Evolutionary conservation across 2,113 vertebrate genomes (phyloP).

Genomic region (Mandrillus leucophaeus): DNA sequence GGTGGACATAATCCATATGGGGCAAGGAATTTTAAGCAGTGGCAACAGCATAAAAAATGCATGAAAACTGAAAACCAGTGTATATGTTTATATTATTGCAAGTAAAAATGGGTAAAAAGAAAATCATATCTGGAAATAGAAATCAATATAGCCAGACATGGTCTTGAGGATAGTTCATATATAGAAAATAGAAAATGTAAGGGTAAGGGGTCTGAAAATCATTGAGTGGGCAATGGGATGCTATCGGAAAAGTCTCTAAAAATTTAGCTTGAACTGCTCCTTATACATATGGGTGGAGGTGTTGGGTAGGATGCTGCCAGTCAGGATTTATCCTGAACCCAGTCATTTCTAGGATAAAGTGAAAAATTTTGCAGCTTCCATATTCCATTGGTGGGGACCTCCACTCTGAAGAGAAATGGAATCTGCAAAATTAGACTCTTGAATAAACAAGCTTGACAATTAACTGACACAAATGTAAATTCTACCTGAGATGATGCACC

Average conservation of each 20-base stretch:
- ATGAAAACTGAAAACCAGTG: slow-evolving; percentile 7
- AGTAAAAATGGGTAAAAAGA: slow-evolving; percentile 13
- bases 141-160: not conserved
- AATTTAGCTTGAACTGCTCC: not conserved
- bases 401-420: not conserved
- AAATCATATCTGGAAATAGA: slow-evolving; percentile 32
- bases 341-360: not conserved
- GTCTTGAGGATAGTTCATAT: not conserved
- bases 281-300: not conserved
- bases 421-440: not conserved
- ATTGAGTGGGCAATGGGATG: not conserved
- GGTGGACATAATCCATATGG: not conserved
- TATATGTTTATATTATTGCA: slow-evolving; percentile 12
- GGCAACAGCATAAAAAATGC: not conserved
- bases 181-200: not conserved
- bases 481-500: not conserved
- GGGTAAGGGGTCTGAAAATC: not conserved
- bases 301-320: not conserved
- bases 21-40: slow-evolving; percentile 26
- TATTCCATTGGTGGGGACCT: not conserved
- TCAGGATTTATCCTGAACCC: not conserved
- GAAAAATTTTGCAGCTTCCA: not conserved
- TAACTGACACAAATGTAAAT: not conserved
- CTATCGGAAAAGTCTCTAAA: not conserved
- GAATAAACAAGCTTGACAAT: not conserved